Evolutionary conservation across 2,113 vertebrate species (phyloP).

Genomic region (Lophius piscatorius): DNA sequence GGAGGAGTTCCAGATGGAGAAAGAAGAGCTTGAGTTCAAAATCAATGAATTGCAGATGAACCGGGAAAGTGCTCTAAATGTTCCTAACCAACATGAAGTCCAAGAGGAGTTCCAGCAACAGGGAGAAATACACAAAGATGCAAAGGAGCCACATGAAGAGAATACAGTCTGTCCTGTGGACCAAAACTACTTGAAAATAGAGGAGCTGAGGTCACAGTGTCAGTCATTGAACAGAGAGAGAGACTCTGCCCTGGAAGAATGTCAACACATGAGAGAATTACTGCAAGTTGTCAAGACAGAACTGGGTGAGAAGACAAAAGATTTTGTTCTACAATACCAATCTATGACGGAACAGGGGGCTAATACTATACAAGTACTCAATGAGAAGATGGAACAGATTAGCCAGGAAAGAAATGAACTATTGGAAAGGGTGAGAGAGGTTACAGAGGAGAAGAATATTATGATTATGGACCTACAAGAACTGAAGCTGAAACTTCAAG

Average conservation of each 20-base stretch:
- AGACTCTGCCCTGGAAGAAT: conserved; percentile 83
- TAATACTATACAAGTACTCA: conserved; percentile 82
- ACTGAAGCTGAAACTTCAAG: conserved; percentile 74
- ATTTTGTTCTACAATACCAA: conserved; percentile 87
- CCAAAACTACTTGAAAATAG: conserved; percentile 52
- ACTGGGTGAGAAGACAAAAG: conserved; percentile 85
- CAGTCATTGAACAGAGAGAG: conserved; percentile 83
- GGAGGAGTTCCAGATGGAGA: conserved; percentile 90
- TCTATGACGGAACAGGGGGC: conserved; percentile 89
- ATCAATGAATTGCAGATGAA: conserved; percentile 92
- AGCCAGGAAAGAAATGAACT: conserved; percentile 84
- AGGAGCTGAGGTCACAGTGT: conserved; percentile 82
- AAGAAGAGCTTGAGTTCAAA: conserved; percentile 96
- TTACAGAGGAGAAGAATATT: conserved; percentile 83
- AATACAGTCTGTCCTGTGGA: neutral
- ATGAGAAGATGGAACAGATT: conserved; percentile 83
- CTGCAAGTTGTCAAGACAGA: conserved; percentile 86
- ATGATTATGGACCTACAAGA: conserved; percentile 79
- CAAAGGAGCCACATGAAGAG: conserved; percentile 77
- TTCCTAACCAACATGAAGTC: conserved; percentile 70
- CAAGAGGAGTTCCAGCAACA: conserved; percentile 73
- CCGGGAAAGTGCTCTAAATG: conserved; percentile 82
- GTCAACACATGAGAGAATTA: conserved; percentile 83
- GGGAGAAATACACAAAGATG: conserved; percentile 71
- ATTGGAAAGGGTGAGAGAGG: conserved; percentile 72